These are phyloP conservation scores for Limnodromus scolopaceus DNA, from an alignment of 2,797 vertebrate genomes.

Conservation along the genomic window DNA sequence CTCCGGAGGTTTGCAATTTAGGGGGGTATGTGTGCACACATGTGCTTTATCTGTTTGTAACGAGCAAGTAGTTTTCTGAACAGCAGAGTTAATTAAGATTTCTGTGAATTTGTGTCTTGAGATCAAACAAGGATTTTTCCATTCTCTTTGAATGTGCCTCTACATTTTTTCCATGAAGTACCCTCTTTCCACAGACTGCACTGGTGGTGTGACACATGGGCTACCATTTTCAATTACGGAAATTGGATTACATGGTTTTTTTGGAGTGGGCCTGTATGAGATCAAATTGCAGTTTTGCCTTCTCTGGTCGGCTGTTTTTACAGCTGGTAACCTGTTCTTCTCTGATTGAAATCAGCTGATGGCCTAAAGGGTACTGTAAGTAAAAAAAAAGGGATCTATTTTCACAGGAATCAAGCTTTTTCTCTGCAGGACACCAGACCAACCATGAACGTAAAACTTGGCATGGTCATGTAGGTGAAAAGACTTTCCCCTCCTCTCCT, in stretches of 20 bases:
- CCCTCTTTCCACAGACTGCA: background rate
- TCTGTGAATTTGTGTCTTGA: background rate
- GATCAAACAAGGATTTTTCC: background rate
- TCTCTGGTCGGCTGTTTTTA: background rate
- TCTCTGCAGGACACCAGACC: background rate
- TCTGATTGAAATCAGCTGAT: background rate
- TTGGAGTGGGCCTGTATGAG: background rate
- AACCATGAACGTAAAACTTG: background rate
- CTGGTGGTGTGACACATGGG: background rate
- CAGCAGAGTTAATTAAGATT: background rate
- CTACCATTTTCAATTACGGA: background rate
- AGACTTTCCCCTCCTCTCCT: background rate
- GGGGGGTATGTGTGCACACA: fast-evolving
- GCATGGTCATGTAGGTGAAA: background rate
- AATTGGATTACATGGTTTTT: background rate
- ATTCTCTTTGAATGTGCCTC: background rate
- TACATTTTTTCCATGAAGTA: background rate
- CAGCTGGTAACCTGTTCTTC: background rate
- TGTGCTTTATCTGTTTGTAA: background rate
- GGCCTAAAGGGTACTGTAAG: background rate
- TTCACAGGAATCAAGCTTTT: background rate
- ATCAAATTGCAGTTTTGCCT: background rate
- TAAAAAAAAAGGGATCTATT: background rate
- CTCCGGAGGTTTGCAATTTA: background rate
- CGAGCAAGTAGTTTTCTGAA: background rate